Evolutionary conservation across 2,797 vertebrate genomes (phyloP).

Genomic region (Neosalanx taihuensis): DNA sequence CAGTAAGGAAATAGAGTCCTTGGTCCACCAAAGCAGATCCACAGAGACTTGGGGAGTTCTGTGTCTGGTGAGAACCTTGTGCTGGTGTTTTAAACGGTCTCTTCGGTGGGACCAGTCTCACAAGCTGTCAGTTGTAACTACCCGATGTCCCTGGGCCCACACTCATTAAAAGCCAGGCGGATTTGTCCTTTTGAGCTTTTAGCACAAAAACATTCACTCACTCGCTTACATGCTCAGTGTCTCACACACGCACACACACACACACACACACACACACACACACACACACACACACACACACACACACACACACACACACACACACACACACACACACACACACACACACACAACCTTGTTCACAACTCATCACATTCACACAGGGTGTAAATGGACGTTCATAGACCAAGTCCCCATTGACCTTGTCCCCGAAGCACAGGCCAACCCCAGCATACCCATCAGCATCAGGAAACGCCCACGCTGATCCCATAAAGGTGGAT

Average conservation of each 20-base stretch:
- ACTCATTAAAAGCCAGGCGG: constrained; percentile 77
- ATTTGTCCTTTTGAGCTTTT: constrained; percentile 76
- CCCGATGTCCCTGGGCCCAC: constrained; percentile 74
- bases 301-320: constrained; percentile 3
- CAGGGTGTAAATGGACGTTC: constrained; percentile 74
- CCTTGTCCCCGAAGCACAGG: constrained; percentile 59
- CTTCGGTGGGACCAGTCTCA: constrained; percentile 70
- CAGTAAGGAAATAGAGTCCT: constrained; percentile 66
- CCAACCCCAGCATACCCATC: constrained; percentile 65
- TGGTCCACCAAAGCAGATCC: constrained; percentile 66
- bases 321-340: neutral
- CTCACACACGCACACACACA: constrained; percentile 16
- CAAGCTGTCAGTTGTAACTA: constrained; percentile 79
- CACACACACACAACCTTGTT: constrained; percentile 41
- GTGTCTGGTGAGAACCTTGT: constrained; percentile 66
- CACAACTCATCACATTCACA: constrained; percentile 66
- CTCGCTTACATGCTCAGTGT: neutral
- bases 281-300: constrained; percentile 3
- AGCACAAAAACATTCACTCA: constrained; percentile 51
- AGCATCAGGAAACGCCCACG: constrained; percentile 33
- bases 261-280: constrained; percentile 18
- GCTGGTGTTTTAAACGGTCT: constrained; percentile 76
- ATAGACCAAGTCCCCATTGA: constrained; percentile 58
- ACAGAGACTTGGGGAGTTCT: constrained; percentile 53
- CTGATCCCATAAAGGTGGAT: neutral